phyloP scores from a whole-genome alignment of 1,140 invertebrate genomes.

The Papilio xuthus region DNA sequence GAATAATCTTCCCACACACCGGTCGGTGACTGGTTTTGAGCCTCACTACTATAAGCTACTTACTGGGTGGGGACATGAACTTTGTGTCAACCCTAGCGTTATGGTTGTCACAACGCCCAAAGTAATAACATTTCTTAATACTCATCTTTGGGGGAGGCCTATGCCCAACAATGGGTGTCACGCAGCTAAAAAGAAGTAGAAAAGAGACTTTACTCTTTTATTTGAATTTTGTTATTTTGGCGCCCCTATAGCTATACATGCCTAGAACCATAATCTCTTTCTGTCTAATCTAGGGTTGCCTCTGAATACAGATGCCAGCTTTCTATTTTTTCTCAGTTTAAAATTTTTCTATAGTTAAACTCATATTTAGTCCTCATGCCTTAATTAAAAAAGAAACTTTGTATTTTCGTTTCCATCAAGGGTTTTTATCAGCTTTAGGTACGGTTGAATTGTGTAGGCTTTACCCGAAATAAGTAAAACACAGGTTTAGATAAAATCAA shows the following conservation, averaged over 20 bases:
- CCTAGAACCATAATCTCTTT: not conserved
- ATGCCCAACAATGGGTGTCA: no score
- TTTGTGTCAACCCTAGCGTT: not conserved
- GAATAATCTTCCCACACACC: no score
- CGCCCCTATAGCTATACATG: not conserved
- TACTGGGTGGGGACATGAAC: no score
- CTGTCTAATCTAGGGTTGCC: not conserved
- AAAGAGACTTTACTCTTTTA: not conserved
- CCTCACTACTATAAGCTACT: no score
- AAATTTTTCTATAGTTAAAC: not conserved
- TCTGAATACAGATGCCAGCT: no score
- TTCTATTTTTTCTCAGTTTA: no score
- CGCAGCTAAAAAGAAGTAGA: no score
- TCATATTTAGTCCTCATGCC: not conserved
- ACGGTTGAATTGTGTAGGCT: not conserved
- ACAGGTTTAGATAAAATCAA: conserved; percentile 31
- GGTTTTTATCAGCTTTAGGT: not conserved
- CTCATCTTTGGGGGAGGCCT: no score
- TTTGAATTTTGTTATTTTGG: not conserved
- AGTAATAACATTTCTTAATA: no score
- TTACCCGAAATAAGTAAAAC: conserved; percentile 1
- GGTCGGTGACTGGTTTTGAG: no score
- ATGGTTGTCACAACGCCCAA: no score
- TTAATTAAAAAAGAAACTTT: not conserved
- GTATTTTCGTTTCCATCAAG: not conserved